Evolutionary conservation across 37 sponge, comb jelly and placozoan genomes (phyloP).

Genomic region (Haliclona indistincta): DNA sequence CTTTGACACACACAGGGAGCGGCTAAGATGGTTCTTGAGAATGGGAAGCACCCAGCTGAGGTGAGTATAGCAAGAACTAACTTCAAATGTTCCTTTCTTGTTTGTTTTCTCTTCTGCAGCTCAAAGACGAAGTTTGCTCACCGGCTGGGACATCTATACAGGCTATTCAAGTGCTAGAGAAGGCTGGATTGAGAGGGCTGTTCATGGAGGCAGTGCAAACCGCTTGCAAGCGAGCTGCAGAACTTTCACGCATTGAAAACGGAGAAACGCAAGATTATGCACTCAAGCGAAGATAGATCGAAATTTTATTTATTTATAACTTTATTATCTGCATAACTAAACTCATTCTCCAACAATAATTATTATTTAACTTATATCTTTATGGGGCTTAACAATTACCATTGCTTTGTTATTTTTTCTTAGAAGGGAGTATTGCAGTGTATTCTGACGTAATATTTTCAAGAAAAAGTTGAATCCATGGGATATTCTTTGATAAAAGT

Average conservation of each 20-base stretch:
- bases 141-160: constrained; percentile 95
- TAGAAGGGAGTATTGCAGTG: too few species aligned
- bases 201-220: constrained; percentile 94
- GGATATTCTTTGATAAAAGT: too few species aligned
- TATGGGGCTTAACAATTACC: too few species aligned
- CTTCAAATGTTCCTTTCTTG: neutral
- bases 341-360: neutral
- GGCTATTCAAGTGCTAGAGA: constrained; percentile 88
- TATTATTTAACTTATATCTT: too few species aligned
- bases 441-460: too few species aligned
- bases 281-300: neutral
- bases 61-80: constrained; percentile 45
- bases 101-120: constrained; percentile 34
- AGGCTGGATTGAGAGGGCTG: constrained; percentile 89
- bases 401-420: too few species aligned
- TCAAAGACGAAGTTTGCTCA: constrained; percentile 97
- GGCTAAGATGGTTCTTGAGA: constrained; percentile 93
- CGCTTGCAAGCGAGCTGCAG: constrained; percentile 69
- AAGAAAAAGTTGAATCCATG: too few species aligned
- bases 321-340: neutral
- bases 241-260: constrained; percentile 65
- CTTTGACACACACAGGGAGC: constrained; percentile 74
- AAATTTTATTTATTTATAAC: neutral
- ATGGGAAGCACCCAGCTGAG: constrained; percentile 89
- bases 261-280: constrained; percentile 42